phyloP scores from a whole-genome alignment of 2,113 vertebrate genomes.

The Azemiops feae region DNA sequence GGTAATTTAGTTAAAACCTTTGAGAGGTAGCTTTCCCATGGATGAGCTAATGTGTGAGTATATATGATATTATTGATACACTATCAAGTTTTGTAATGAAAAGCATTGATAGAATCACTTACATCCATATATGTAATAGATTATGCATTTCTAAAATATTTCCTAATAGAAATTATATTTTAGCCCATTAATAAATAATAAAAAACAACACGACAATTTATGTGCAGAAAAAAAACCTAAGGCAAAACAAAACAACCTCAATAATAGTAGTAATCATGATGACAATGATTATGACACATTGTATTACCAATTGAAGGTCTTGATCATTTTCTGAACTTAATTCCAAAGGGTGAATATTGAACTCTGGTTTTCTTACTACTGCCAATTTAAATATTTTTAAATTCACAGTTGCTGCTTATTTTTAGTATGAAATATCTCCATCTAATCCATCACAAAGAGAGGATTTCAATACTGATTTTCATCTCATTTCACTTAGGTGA shows the following conservation, averaged over 20 bases:
- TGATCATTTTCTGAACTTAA: not conserved
- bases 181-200: not conserved
- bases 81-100: not conserved
- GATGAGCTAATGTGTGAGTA: not conserved
- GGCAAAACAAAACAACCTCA: conserved; percentile 11
- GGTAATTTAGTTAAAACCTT: not conserved
- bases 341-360: not conserved
- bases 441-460: not conserved
- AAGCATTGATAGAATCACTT: not conserved
- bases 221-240: not conserved
- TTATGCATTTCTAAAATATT: conserved; percentile 3
- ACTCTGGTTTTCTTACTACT: conserved; percentile 1
- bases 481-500: not conserved
- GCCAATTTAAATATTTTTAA: conserved; percentile 11
- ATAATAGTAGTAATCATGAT: not conserved
- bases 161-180: not conserved
- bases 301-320: conserved; percentile 21
- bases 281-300: conserved; percentile 6
- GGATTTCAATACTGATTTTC: conserved; percentile 31
- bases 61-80: not conserved
- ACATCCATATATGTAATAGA: not conserved
- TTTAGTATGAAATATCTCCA: conserved; percentile 24
- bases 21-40: not conserved
- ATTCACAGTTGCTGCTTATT: not conserved
- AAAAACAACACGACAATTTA: conserved; percentile 5